A percentile compares a stretch with the other conserved stretches of the same genome.
phyloP scores from a whole-genome alignment of 2,797 vertebrate species.

The Hafferia zeledoni region DNA sequence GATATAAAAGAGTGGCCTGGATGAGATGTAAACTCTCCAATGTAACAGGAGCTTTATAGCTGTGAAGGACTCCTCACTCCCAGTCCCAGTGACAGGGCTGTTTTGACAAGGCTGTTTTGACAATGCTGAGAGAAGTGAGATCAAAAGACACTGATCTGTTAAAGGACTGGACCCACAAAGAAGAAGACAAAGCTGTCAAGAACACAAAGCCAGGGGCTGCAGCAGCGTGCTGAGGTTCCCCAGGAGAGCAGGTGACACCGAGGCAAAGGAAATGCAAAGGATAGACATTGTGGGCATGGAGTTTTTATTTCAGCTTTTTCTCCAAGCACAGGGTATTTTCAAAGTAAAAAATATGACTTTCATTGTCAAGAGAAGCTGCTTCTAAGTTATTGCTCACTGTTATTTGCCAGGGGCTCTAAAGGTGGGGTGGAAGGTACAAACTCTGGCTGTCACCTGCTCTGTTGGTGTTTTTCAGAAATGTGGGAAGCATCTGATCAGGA shows the following conservation, averaged over 20 bases:
- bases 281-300: not conserved
- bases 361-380: not conserved
- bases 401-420: not conserved
- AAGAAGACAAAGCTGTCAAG: conserved; percentile 29
- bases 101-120: conserved; percentile 51
- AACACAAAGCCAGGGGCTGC: not conserved
- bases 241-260: not conserved
- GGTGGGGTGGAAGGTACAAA: not conserved
- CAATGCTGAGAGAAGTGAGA: not conserved
- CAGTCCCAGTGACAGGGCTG: not conserved
- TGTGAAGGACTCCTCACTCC: not conserved
- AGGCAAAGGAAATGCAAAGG: not conserved
- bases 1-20: not conserved
- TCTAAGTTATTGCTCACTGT: not conserved
- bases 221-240: not conserved
- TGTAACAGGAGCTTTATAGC: not conserved
- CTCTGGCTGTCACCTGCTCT: not conserved
- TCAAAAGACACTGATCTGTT: conserved; percentile 36
- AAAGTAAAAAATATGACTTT: conserved; percentile 14
- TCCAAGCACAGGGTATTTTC: not conserved
- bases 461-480: not conserved
- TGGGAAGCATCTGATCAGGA: not conserved
- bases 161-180: conserved; percentile 11
- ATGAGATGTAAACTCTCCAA: not conserved
- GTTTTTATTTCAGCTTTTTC: not conserved